phyloP scores from a whole-genome alignment of 2,113 vertebrate species.

The Phaethon lepturus region DNA sequence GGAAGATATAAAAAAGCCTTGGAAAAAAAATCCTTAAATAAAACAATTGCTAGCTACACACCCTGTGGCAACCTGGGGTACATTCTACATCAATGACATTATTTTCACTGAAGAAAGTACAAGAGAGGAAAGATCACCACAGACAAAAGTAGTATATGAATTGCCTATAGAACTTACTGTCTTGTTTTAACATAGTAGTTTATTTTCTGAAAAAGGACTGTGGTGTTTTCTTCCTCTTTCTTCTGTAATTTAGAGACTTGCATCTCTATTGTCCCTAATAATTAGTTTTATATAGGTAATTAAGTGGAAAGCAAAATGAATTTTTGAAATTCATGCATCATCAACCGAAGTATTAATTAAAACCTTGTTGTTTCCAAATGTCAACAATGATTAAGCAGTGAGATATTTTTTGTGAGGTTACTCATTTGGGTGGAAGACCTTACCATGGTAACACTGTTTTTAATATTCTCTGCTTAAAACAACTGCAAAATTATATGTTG shows the following conservation, averaged over 20 bases:
- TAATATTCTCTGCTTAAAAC: not conserved
- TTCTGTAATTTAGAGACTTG: not conserved
- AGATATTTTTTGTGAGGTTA: not conserved
- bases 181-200: not conserved
- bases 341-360: slow-evolving; percentile 15
- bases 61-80: not conserved
- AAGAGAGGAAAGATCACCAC: not conserved
- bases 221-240: not conserved
- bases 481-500: not conserved
- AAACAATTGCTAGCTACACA: not conserved
- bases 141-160: not conserved
- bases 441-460: not conserved
- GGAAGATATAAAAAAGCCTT: not conserved
- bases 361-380: not conserved
- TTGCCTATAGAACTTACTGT: not conserved
- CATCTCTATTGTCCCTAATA: not conserved
- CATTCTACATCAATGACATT: not conserved
- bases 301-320: not conserved
- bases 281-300: not conserved
- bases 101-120: not conserved
- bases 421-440: not conserved
- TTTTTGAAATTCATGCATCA: not conserved
- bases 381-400: not conserved
- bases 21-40: not conserved
- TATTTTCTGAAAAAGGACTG: not conserved